phyloP scores from a whole-genome alignment of 2,888 invertebrate species.

The Hylaea fasciaria region DNA sequence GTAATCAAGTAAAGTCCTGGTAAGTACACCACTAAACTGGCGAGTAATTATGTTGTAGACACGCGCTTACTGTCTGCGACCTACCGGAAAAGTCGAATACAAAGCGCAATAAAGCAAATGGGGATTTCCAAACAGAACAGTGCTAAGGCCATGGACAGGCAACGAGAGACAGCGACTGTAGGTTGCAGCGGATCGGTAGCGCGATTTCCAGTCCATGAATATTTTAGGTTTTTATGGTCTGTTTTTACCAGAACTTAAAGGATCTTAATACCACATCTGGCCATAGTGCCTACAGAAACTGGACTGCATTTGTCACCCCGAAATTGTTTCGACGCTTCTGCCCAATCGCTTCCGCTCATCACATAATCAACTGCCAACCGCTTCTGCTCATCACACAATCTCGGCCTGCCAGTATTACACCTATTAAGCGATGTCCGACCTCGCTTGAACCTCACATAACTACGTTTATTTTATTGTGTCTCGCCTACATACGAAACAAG shows the following conservation, averaged over 20 bases:
- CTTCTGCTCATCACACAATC: slow-evolving; percentile 2
- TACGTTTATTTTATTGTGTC: slow-evolving; percentile 35
- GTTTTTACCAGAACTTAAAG: no score
- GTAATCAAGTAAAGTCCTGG: neutral
- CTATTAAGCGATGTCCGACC: slow-evolving; percentile 38
- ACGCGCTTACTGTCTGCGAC: slow-evolving; percentile 19
- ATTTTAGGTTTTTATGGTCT: no score
- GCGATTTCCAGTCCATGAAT: neutral
- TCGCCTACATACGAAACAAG: slow-evolving; percentile 40
- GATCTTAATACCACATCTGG: no score
- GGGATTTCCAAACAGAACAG: slow-evolving; percentile 28
- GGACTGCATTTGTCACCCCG: no score
- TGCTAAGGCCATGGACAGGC: neutral
- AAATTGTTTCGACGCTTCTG: no score
- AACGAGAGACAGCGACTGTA: slow-evolving; percentile 1
- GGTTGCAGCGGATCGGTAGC: neutral
- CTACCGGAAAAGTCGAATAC: slow-evolving; percentile 33
- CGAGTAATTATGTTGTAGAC: slow-evolving; percentile 32
- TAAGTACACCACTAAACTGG: slow-evolving; percentile 21
- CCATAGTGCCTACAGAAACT: no score
- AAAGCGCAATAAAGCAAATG: slow-evolving; percentile 33
- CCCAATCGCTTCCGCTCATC: neutral
- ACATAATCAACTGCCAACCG: neutral
- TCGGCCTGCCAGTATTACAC: slow-evolving; percentile 25
- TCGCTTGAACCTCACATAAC: slow-evolving; percentile 33